A percentile compares a stretch with the other conserved stretches of the same genome.
These are phyloP conservation scores for Myoxocephalus aenaeus DNA, from an alignment of 2,797 vertebrate genomes.

Conservation along the genomic window DNA sequence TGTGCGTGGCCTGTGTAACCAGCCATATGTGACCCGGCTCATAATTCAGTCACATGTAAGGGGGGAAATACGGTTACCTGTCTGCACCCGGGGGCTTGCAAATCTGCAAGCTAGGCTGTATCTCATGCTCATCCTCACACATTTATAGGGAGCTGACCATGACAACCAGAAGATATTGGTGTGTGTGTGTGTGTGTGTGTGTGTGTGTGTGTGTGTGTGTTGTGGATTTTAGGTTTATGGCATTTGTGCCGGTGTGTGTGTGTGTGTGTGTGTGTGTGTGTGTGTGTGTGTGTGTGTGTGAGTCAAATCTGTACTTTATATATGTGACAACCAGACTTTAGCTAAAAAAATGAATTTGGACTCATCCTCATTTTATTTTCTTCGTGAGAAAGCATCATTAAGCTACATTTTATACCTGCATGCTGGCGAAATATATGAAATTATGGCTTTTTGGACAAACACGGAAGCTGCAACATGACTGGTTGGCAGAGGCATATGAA, in stretches of 20 bases:
- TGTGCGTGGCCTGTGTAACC: slow-evolving; percentile 41
- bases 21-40: slow-evolving; percentile 64
- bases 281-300: neutral
- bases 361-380: neutral
- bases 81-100: slow-evolving; percentile 11
- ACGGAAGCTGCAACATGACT: neutral
- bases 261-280: neutral
- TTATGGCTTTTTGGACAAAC: neutral
- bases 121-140: slow-evolving; percentile 32
- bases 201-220: neutral
- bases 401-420: neutral
- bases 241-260: neutral
- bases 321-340: slow-evolving; percentile 6
- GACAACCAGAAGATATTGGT: slow-evolving; percentile 19
- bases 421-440: neutral
- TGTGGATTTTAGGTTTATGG: too few relatives aligned
- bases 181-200: neutral
- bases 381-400: neutral
- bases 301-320: neutral
- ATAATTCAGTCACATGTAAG: slow-evolving; percentile 57
- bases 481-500: neutral
- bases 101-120: slow-evolving; percentile 40
- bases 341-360: neutral
- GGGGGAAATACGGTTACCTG: slow-evolving; percentile 44
- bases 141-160: slow-evolving; percentile 22